Evolutionary conservation across 2,113 vertebrate genomes (phyloP), one percentile per base, ranked within the genome.

Genomic region (Nyctereutes procyonoides): DNA sequence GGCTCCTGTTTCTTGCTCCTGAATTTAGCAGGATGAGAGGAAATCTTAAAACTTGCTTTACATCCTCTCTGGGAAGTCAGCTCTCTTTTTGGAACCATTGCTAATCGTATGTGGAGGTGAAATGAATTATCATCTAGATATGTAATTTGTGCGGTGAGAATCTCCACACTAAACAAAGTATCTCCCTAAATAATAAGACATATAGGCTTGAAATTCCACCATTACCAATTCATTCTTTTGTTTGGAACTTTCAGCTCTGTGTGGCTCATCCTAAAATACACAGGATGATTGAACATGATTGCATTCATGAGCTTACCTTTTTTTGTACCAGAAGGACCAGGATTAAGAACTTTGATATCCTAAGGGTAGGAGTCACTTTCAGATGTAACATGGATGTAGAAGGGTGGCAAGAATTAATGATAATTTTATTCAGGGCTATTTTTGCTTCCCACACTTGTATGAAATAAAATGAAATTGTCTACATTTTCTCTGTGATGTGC

Each of bases 121-220:
- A 90, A 83, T 53, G 28, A 56, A 17, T 56, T 56, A 30, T 38
- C 22, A 55, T 35, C 5, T 83, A 74, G 51, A 55, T 84, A 12
- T 81, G 19, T 60, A 17, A 87, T 90, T 88, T 93, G 20, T 85
- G 60, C 48, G 11, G 2, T 62, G 63, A 51, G 94, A 94, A 95
- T 9, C 1, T 16, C 17, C 24, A 13, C 20, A 4, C n/a, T 63
- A 22, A 63, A 88, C 74, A 89, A 73, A 28, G 26, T 35, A 38
- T 48, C 43, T 95, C 24, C 58, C 53, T 30, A 67, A 80, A 30
- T 93, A 92, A 83, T 56, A 43, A 6, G 5, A 43, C 71, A 14
- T 92, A 82, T 55, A 76, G n/a, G 13, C 77, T 96, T 89, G 58
- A 73, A 91, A 62, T 97, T 63, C 13, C 5, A 76, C 28, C 17